Conservation (phyloP, 2,888 invertebrate genomes). For the Plagodis dolabraria region DNA sequence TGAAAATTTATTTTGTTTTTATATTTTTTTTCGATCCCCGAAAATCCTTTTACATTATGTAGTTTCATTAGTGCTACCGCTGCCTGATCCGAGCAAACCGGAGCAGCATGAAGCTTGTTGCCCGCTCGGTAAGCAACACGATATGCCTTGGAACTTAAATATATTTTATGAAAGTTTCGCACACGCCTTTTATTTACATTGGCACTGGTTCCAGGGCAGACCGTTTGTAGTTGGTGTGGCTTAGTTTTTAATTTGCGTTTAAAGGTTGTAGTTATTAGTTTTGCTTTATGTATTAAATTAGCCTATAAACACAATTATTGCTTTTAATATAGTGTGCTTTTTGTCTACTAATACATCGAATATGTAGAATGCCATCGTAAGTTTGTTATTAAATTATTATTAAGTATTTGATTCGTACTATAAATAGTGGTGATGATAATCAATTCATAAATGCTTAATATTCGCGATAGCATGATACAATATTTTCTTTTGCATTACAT, state of each 20-base stretch:
- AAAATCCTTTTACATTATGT: slow-evolving; percentile 72
- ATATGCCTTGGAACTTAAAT: slow-evolving; percentile 54
- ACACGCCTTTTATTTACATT: slow-evolving; percentile 31
- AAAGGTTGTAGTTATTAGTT: slow-evolving; percentile 31
- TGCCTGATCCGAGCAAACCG: slow-evolving; percentile 94
- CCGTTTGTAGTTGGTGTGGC: slow-evolving; percentile 69
- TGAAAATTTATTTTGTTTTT: slow-evolving; percentile 60
- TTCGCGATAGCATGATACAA: slow-evolving; percentile 64
- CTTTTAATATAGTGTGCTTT: slow-evolving; percentile 51
- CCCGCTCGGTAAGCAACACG: slow-evolving; percentile 90
- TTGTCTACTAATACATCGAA: slow-evolving; percentile 45
- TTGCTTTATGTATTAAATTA: slow-evolving; percentile 34
- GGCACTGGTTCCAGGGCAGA: slow-evolving; percentile 62
- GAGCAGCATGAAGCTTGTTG: slow-evolving; percentile 96
- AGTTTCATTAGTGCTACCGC: slow-evolving; percentile 91
- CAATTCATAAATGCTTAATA: slow-evolving; percentile 44
- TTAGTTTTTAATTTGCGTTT: slow-evolving; percentile 62
- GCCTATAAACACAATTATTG: slow-evolving; percentile 48
- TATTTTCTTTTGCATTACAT: slow-evolving; percentile 65
- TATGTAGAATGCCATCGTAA: slow-evolving; percentile 55
- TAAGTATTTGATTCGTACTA: slow-evolving; percentile 41
- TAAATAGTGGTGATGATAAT: slow-evolving; percentile 30
- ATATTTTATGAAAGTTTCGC: slow-evolving; percentile 17
- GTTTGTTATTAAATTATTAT: slow-evolving; percentile 40
- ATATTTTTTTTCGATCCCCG: slow-evolving; percentile 72